These are phyloP conservation scores for Monochamus alternatus DNA, from an alignment of 2,888 invertebrate species.

Conservation along the genomic window DNA sequence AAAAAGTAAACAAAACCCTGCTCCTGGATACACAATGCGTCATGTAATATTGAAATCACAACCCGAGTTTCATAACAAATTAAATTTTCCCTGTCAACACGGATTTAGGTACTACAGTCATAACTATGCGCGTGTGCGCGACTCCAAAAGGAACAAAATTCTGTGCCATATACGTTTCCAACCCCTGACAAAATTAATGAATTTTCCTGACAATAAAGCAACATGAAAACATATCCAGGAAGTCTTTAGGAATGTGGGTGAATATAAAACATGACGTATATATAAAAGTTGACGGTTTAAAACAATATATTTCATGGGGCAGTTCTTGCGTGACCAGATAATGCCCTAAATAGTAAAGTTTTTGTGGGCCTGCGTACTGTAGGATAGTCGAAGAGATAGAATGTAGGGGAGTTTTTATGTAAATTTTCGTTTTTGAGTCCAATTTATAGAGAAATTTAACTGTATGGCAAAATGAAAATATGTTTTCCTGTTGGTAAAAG, in stretches of 20 bases:
- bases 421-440: not conserved
- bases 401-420: not conserved
- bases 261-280: slow-evolving; percentile 31
- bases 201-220: slow-evolving; percentile 37
- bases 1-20: not conserved
- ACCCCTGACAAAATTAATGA: slow-evolving; percentile 34
- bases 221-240: slow-evolving; percentile 34
- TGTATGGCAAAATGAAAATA: no score
- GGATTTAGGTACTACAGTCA: slow-evolving; percentile 24
- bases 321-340: slow-evolving; percentile 36
- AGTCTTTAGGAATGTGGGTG: slow-evolving; percentile 29
- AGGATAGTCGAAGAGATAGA: not conserved
- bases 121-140: not conserved
- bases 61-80: slow-evolving; percentile 20
- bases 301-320: slow-evolving; percentile 29
- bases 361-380: not conserved
- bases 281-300: slow-evolving; percentile 34
- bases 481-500: no score
- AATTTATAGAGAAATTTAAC: no score
- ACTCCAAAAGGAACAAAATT: slow-evolving; percentile 28
- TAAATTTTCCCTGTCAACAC: slow-evolving; percentile 29
- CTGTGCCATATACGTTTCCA: slow-evolving; percentile 19
- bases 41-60: slow-evolving; percentile 18
- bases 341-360: slow-evolving; percentile 22
- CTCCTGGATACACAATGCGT: not conserved